These are phyloP conservation scores for Pseudopleuronectes americanus DNA, from an alignment of 2,797 vertebrate genomes.

Conservation along the genomic window DNA sequence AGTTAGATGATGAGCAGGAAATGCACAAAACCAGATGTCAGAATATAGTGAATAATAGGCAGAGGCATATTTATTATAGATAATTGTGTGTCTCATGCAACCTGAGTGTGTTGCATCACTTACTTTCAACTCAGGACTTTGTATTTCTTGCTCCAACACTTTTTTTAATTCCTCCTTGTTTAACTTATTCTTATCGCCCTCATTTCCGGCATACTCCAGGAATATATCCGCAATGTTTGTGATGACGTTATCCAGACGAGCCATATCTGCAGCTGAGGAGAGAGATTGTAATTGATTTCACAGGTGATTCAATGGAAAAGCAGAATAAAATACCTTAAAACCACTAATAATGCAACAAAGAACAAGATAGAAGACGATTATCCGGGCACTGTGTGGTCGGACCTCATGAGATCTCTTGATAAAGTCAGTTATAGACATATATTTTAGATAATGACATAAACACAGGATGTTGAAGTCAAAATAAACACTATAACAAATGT, in stretches of 20 bases:
- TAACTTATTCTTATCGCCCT: constrained; percentile 66
- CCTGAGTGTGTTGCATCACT: constrained; percentile 13
- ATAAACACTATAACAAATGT: too few species aligned
- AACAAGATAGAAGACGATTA: neutral
- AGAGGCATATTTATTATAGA: neutral
- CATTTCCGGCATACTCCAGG: constrained; percentile 68
- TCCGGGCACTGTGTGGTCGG: neutral
- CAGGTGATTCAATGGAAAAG: neutral
- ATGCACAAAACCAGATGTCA: neutral
- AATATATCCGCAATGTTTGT: constrained; percentile 76
- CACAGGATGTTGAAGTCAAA: too few species aligned
- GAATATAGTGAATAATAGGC: neutral
- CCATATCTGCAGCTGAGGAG: constrained; percentile 63
- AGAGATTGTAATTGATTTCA: neutral
- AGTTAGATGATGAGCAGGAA: constrained; percentile 5
- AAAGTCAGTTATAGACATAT: too few species aligned
- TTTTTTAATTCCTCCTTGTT: constrained; percentile 63
- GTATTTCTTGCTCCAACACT: constrained; percentile 70
- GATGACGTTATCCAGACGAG: constrained; percentile 76
- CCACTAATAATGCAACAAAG: neutral
- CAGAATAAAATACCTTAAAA: neutral
- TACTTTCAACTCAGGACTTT: constrained; percentile 71
- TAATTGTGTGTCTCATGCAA: neutral
- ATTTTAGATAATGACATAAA: too few species aligned
- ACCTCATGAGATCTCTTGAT: too few species aligned